These are phyloP conservation scores for Hemiscyllium ocellatum DNA, from an alignment of 2,113 vertebrate species.

Conservation along the genomic window DNA sequence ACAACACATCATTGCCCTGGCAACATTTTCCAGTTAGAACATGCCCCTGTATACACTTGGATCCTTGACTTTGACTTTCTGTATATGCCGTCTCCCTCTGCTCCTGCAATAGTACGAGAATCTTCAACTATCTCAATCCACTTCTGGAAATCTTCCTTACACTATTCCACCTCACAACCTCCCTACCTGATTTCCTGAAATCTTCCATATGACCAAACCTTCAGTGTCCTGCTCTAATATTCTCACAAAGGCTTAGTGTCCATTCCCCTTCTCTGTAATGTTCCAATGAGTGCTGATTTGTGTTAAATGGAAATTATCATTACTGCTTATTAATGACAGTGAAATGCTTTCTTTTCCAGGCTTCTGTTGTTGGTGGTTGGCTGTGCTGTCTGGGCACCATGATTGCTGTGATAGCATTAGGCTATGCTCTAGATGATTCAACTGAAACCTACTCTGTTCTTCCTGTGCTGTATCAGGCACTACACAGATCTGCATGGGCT, in stretches of 20 bases:
- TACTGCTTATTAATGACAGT: too few relatives aligned
- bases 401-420: slow-evolving; percentile 55
- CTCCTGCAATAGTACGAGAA: too few relatives aligned
- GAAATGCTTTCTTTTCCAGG: not conserved
- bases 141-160: too few relatives aligned
- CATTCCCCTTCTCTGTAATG: not conserved
- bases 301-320: not conserved
- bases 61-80: too few relatives aligned
- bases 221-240: not conserved
- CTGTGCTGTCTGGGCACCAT: slow-evolving; percentile 53
- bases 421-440: slow-evolving; percentile 56
- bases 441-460: slow-evolving; percentile 46
- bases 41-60: too few relatives aligned
- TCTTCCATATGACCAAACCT: not conserved
- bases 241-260: not conserved
- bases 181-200: too few relatives aligned
- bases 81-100: too few relatives aligned
- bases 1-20: not conserved
- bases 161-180: too few relatives aligned
- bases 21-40: not conserved
- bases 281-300: not conserved
- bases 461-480: slow-evolving; percentile 66
- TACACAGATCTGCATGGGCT: slow-evolving; percentile 67
- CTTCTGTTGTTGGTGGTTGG: slow-evolving; percentile 59
- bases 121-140: too few relatives aligned